phyloP scores from a whole-genome alignment of 2,113 vertebrate genomes.

The Fulmarus glacialis region DNA sequence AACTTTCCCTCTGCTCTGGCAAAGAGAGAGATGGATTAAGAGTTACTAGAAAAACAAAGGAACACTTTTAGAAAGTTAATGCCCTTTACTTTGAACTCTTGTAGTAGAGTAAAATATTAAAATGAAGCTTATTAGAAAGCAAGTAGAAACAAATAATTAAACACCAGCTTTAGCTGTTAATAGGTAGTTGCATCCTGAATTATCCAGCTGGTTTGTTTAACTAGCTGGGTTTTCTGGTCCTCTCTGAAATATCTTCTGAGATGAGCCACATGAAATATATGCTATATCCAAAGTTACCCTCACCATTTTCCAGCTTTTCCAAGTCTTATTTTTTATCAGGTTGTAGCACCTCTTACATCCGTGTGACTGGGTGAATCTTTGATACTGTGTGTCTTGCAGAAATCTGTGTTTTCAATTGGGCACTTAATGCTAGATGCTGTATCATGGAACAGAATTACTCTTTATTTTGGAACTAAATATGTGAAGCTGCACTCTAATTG shows the following conservation, averaged over 20 bases:
- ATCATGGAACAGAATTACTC: neutral
- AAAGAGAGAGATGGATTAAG: neutral
- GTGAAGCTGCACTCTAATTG: neutral
- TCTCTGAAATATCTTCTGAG: neutral
- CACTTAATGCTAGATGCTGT: neutral
- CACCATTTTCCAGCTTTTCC: neutral
- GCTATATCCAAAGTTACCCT: neutral
- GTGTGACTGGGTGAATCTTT: neutral
- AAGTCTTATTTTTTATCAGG: neutral
- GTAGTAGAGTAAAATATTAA: neutral
- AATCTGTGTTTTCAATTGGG: neutral
- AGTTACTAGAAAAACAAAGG: neutral
- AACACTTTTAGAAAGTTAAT: neutral
- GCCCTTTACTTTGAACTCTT: neutral
- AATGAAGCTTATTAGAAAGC: neutral
- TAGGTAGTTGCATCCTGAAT: neutral
- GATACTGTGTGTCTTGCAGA: neutral
- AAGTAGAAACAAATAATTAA: neutral
- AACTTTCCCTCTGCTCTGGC: neutral
- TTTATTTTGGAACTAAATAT: neutral
- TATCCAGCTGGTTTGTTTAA: neutral
- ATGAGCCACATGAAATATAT: neutral
- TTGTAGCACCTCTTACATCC: neutral
- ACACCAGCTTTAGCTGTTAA: neutral
- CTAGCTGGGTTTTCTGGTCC: neutral